phyloP scores from a whole-genome alignment of 2,888 invertebrate genomes.

The Torymus tubicola region DNA sequence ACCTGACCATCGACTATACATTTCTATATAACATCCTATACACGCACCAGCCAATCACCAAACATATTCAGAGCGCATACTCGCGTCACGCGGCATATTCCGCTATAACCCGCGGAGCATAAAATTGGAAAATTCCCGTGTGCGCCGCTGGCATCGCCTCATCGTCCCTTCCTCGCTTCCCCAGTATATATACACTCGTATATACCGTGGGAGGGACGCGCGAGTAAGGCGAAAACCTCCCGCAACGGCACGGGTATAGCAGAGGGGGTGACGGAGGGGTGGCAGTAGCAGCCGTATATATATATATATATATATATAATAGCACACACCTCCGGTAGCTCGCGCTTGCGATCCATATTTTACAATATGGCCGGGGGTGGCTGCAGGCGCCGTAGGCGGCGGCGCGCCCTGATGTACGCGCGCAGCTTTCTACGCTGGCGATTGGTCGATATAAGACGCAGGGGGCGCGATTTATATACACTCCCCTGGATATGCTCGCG shows the following conservation, averaged over 20 bases:
- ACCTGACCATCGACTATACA: too few relatives aligned
- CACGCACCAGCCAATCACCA: not conserved
- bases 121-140: constrained; percentile 53
- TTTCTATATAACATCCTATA: too few relatives aligned
- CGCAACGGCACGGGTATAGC: not conserved
- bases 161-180: not conserved
- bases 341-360: constrained; percentile 74
- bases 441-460: constrained; percentile 73
- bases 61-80: not conserved
- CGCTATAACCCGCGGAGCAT: constrained; percentile 28
- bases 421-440: constrained; percentile 69
- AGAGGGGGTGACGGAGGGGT: constrained; percentile 12
- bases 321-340: constrained; percentile 62
- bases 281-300: constrained; percentile 13
- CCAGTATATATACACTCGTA: constrained; percentile 9
- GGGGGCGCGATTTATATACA: constrained; percentile 47
- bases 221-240: constrained; percentile 20
- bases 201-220: constrained; percentile 41
- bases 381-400: constrained; percentile 68
- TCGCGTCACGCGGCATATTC: not conserved
- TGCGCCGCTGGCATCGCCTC: not conserved
- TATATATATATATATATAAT: too few relatives aligned
- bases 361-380: constrained; percentile 73
- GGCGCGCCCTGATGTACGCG: constrained; percentile 72
- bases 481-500: not conserved